Base-by-base conservation (phyloP, 2,113 vertebrate genomes). In the Nerophis lumbriciformis region DNA sequence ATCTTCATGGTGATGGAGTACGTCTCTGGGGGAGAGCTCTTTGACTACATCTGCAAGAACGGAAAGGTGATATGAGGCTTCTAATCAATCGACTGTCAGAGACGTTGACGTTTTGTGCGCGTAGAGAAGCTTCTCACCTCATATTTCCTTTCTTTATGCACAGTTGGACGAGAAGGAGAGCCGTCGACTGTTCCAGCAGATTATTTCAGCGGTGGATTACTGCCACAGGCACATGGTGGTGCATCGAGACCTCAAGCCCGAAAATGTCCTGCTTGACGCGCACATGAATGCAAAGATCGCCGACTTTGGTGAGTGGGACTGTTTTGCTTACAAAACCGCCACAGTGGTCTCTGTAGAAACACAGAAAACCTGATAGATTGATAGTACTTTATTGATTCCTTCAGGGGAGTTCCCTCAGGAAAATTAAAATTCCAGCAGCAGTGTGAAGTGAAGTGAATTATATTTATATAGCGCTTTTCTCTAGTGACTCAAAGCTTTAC, bases 1-100 rank as follows among this genome's bases (percentile, higher is more conserved):
- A 98, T 99, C 87, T 99, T 99, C 88, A 99, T 99, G 96, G 96
- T 99, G 75, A 99, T 99, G 97, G 97, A 99, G 66, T 98, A 99
- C 82, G 97, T 99, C 81, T 95, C 96, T 19, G 97, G 97, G 71
- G 96, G 97, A 82, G 97, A 99, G 83, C 92, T 99, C 48, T 99
- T 99, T 73, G 97, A 99, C 90, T 98, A 99, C 88, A 99, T 99
- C 87, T 98, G 95, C 90, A 99, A 99, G 92, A 98, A 99, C 87
- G 97, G 97, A 90, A 97, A 95, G 94, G 96, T 99, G 93, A 90
- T 83, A 1, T 19, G n/a, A 63, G 19, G 2, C 1, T 56, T 9
- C 4, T 38, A 36, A 6, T 53, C 52, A 37, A 37, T 59, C 6
- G 15, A 47, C 49, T 61, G 61, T 35, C 63, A 62, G 65, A 48